Conservation (phyloP, 2,888 invertebrate genomes). For the Epiblema foenella region DNA sequence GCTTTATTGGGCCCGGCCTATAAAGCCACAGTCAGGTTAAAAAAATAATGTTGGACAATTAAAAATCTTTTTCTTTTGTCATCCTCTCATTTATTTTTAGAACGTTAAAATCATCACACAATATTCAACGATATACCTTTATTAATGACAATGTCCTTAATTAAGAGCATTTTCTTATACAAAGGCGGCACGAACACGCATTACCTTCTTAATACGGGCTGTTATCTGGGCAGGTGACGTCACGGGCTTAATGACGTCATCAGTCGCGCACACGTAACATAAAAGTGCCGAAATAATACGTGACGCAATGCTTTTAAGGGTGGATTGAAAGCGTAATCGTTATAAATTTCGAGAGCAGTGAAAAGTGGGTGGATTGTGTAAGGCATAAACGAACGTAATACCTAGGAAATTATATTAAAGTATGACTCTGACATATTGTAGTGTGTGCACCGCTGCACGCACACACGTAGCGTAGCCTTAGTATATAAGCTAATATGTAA, state of each 20-base stretch:
- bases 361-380: neutral
- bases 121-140: neutral
- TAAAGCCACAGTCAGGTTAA: no score
- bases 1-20: no score
- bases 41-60: no score
- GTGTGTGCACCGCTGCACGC: no score
- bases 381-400: no score
- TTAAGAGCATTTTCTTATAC: neutral
- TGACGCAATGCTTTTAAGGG: conserved; percentile 12
- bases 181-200: neutral
- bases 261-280: conserved; percentile 3
- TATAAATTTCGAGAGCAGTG: neutral
- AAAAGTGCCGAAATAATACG: neutral
- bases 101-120: neutral
- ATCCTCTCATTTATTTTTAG: no score
- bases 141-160: neutral
- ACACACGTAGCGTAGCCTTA: no score
- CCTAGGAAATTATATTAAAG: no score
- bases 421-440: no score
- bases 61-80: no score
- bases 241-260: conserved; percentile 16
- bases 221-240: conserved; percentile 11
- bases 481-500: no score
- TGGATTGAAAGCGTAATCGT: neutral
- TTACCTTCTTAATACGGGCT: neutral